These are phyloP conservation scores for Trypoxylon attenuatum DNA, from an alignment of 2,888 invertebrate species.

Conservation along the genomic window DNA sequence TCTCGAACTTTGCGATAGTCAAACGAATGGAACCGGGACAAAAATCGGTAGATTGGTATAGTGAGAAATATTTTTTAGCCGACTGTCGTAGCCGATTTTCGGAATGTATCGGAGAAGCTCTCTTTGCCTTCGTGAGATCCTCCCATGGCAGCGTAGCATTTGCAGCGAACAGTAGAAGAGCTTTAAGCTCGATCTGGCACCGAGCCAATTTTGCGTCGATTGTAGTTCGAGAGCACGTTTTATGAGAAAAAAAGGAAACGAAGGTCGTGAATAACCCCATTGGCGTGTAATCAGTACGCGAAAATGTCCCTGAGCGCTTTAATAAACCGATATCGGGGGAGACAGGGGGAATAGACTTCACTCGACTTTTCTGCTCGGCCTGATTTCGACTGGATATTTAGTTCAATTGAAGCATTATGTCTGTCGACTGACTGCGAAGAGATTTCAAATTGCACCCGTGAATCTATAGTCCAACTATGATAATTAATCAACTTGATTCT, in stretches of 20 bases:
- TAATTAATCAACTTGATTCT: no score
- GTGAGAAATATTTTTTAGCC: slow-evolving; percentile 44
- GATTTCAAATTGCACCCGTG: no score
- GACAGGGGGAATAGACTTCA: neutral
- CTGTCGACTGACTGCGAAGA: no score
- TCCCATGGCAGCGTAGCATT: slow-evolving; percentile 38
- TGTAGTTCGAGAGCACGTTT: slow-evolving; percentile 44
- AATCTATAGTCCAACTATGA: no score
- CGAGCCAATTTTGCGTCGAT: slow-evolving; percentile 53
- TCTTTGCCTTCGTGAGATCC: slow-evolving; percentile 1
- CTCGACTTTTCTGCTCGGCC: neutral
- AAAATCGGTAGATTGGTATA: no score
- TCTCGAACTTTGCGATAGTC: neutral
- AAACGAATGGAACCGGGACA: neutral
- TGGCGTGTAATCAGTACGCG: slow-evolving; percentile 53
- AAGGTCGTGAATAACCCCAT: slow-evolving; percentile 55
- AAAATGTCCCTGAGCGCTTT: slow-evolving; percentile 53
- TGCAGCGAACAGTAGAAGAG: slow-evolving; percentile 46
- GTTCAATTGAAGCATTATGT: no score
- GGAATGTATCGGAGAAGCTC: slow-evolving; percentile 35
- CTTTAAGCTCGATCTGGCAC: slow-evolving; percentile 55
- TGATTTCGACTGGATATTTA: neutral
- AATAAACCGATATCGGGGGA: slow-evolving; percentile 56
- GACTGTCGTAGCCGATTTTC: slow-evolving; percentile 34
- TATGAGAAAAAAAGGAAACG: slow-evolving; percentile 45